Percentiles rank a stretch among this genome's conserved stretches.
Evolutionary conservation across 2,113 vertebrate species (phyloP).

Genomic region (human): GRCh38 chr9:90988001-90988500

Average conservation of each 20-base stretch:
- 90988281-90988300: background rate
- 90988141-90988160: rapidly evolving
- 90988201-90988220: background rate
- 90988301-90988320: background rate
- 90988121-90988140: too few species aligned
- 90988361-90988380: background rate
- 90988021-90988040: background rate
- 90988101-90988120: background rate
- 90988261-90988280: background rate
- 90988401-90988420: background rate
- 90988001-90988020: background rate
- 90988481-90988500: background rate
- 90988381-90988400: background rate
- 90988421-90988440: background rate
- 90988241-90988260: too few species aligned
- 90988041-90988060: background rate
- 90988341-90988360: background rate
- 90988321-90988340: background rate
- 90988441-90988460: background rate
- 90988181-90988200: background rate
- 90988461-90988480: background rate
- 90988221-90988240: background rate
- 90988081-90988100: background rate
- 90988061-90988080: background rate
- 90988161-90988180: background rate